Base-by-base conservation (phyloP, 2,888 invertebrate genomes). In the Yponomeuta malinellus region DNA sequence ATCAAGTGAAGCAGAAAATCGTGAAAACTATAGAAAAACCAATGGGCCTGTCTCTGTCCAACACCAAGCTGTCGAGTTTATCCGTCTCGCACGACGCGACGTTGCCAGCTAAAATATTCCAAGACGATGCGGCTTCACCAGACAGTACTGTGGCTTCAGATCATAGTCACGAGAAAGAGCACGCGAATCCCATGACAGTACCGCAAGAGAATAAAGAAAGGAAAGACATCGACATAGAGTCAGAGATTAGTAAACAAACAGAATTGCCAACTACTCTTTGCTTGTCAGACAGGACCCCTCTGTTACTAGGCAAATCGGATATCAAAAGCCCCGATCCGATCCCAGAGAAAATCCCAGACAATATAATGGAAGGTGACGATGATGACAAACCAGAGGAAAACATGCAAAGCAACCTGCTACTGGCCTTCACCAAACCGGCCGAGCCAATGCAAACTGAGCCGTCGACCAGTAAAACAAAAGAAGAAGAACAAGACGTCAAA, bases 21-120 rank as follows among this genome's bases (percentile, higher is more conserved):
- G 87, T 93, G 2, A 92, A 93, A 78, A 89, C 92, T 48, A 88
- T 92, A 43, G 92, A 93, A 73, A 92, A 92, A 73, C 90, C 93
- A 1, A 87, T 92, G 84, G 93, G 83, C 76, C 87, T 88, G 75
- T 93, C 89, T 76, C 89, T 93, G 48, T 89, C 93, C 3, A 90
- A 90, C 73, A 83, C 93, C 0, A 93, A 93, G 75, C 78, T 93
- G 15, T 94, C 94, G 0, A 92, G 94, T 74, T 85, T 94, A 67
- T 90, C 93, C 0, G 93, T 93, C 9, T 85, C 92, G 1, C 93
- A 94, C 77, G 95, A 94, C 77, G 93, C 87, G 73, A 93, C 93
- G 10, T 84, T 95, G 29, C 95, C 95, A 0, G 94, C 94, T 9
- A 95, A 95, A 80, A 94, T 95, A 78, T 94, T 95, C 79, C 94